Evolutionary conservation across 53 echinoderm and acorn worm genomes (phyloP).

Genomic region (Echinarachnius parma): DNA sequence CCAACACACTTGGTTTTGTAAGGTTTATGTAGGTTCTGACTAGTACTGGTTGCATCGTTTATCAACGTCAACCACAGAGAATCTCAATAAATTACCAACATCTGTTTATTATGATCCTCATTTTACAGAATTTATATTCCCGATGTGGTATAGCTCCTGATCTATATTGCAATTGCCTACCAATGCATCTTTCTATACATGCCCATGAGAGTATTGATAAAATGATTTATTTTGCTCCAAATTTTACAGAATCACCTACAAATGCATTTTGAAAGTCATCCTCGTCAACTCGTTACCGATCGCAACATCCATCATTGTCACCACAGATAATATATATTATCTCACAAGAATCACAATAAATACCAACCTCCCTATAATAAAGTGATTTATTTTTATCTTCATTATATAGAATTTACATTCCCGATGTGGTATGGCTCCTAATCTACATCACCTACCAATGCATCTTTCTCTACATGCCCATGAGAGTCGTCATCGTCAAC

Average conservation of each 20-base stretch:
- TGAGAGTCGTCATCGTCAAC: constrained; percentile 49
- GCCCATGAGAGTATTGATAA: constrained; percentile 55
- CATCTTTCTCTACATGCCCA: constrained; percentile 61
- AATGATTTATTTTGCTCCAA: too few relatives aligned
- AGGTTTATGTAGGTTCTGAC: too few relatives aligned
- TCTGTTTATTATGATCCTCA: too few relatives aligned
- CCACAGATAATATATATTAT: too few relatives aligned
- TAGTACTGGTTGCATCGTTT: too few relatives aligned
- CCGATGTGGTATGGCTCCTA: constrained; percentile 66
- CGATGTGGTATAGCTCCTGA: constrained; percentile 60
- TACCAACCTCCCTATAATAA: too few relatives aligned
- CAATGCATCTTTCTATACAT: constrained; percentile 63
- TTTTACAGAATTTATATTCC: constrained; percentile 42
- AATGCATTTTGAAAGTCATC: constrained; percentile 45
- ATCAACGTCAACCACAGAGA: too few relatives aligned
- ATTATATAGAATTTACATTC: constrained; percentile 30
- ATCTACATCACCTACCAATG: constrained; percentile 59
- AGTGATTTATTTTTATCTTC: too few relatives aligned
- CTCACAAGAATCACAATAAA: too few relatives aligned
- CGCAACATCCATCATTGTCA: constrained; percentile 70
- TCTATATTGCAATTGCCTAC: constrained; percentile 56
- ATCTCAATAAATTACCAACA: too few relatives aligned
- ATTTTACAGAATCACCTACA: too few relatives aligned
- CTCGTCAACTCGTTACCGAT: constrained; percentile 69
- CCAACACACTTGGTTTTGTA: too few relatives aligned